phyloP scores from a whole-genome alignment of 2,797 vertebrate genomes.

The Cirrhinus mrigala region DNA sequence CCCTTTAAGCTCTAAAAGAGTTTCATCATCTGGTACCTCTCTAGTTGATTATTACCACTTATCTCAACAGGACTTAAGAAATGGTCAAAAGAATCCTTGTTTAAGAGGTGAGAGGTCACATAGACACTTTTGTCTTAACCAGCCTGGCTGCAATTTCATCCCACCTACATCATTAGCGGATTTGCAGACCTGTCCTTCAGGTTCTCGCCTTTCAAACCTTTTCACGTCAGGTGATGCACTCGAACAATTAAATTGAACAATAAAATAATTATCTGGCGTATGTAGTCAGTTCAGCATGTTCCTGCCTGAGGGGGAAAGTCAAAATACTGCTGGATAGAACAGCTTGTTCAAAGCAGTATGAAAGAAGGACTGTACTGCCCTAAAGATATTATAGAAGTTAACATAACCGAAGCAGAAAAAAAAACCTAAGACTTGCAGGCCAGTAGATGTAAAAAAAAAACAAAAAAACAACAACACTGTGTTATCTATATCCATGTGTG shows the following conservation, averaged over 20 bases:
- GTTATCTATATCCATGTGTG: constrained; percentile 3
- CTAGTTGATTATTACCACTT: constrained; percentile 43
- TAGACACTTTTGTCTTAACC: background rate
- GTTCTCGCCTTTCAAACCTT: constrained; percentile 3
- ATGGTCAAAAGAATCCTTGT: constrained; percentile 2
- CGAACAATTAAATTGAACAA: background rate
- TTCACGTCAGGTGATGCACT: background rate
- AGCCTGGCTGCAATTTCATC: background rate
- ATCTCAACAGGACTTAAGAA: constrained; percentile 29
- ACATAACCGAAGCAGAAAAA: background rate
- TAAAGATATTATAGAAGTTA: background rate
- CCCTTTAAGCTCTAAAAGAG: constrained; percentile 36
- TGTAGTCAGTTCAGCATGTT: background rate
- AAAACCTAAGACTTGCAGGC: background rate
- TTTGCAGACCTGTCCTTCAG: constrained; percentile 1
- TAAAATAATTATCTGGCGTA: background rate
- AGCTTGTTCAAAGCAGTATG: background rate
- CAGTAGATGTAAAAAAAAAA: background rate
- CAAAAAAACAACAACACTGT: constrained; percentile 1
- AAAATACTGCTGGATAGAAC: background rate
- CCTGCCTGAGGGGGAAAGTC: background rate
- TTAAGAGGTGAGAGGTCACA: constrained; percentile 17
- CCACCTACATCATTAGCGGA: background rate
- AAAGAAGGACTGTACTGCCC: background rate
- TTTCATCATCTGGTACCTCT: constrained; percentile 32